Percentiles rank a stretch among this genome's conserved stretches.
phyloP scores from a whole-genome alignment of 2,113 vertebrate species.

The Miniopterus natalensis region DNA sequence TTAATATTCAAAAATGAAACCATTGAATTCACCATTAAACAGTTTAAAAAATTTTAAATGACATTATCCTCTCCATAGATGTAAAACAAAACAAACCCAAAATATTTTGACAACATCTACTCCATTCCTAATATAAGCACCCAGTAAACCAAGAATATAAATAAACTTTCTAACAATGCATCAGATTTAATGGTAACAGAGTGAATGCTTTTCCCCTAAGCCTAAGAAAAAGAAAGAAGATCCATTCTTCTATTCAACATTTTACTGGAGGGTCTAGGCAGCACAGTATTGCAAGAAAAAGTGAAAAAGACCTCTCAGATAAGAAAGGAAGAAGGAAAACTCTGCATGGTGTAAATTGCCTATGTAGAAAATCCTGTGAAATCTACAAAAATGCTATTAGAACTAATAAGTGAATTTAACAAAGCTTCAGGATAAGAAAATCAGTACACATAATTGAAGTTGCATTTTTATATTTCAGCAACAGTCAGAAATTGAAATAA shows the following conservation, averaged over 20 bases:
- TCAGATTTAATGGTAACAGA: background rate
- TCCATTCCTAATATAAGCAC: background rate
- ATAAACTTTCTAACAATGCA: background rate
- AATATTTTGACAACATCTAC: background rate
- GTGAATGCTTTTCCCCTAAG: background rate
- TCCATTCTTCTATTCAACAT: background rate
- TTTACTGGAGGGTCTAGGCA: conserved; percentile 2
- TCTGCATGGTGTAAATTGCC: background rate
- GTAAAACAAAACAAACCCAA: background rate
- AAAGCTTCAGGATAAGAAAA: background rate
- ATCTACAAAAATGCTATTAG: background rate
- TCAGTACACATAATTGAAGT: background rate
- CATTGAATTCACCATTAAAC: background rate
- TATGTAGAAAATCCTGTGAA: background rate
- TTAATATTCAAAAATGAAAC: background rate
- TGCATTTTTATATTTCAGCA: conserved; percentile 20
- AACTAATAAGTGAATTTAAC: conserved; percentile 8
- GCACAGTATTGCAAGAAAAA: background rate
- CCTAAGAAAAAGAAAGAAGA: conserved; percentile 2
- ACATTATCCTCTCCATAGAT: background rate
- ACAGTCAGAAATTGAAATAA: conserved; percentile 27
- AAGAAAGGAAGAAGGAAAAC: conserved; percentile 37
- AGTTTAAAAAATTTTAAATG: conserved; percentile 15
- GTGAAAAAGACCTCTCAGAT: background rate
- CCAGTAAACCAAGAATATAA: background rate